A percentile compares a stretch with the other conserved stretches of the same genome.
These are phyloP conservation scores for Trichonephila clavata DNA, from an alignment of 1,140 invertebrate species.

Conservation along the genomic window DNA sequence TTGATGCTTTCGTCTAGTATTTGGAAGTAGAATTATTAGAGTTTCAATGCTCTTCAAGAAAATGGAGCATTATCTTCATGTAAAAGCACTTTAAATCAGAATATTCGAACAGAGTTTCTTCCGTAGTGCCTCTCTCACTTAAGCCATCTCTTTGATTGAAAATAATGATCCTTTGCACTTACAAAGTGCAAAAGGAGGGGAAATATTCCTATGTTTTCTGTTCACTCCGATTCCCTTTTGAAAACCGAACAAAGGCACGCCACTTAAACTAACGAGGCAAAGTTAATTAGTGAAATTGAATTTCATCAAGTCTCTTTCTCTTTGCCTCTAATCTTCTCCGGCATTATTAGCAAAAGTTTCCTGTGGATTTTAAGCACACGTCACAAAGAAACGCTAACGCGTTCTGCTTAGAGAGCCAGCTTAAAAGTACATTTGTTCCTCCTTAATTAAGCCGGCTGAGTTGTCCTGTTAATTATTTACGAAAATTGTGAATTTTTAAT, in stretches of 20 bases:
- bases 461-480: conserved; percentile 22
- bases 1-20: too few relatives aligned
- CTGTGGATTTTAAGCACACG: conserved; percentile 12
- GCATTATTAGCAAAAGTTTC: conserved; percentile 35
- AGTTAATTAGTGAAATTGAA: conserved; percentile 39
- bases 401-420: not conserved
- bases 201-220: not conserved
- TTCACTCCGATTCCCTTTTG: not conserved
- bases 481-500: conserved; percentile 39
- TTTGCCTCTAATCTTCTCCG: not conserved
- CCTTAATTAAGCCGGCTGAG: not conserved
- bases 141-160: not conserved
- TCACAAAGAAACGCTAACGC: not conserved
- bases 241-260: not conserved
- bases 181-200: not conserved
- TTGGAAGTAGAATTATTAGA: too few relatives aligned
- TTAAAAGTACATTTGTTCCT: conserved; percentile 34
- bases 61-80: too few relatives aligned
- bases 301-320: conserved; percentile 21
- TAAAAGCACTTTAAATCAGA: too few relatives aligned
- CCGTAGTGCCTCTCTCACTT: too few relatives aligned
- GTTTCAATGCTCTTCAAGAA: too few relatives aligned
- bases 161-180: conserved; percentile 28
- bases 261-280: conserved; percentile 27
- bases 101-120: too few relatives aligned